Base-by-base conservation (phyloP, 2,888 invertebrate species). In the Oegoconia quadripuncta region DNA sequence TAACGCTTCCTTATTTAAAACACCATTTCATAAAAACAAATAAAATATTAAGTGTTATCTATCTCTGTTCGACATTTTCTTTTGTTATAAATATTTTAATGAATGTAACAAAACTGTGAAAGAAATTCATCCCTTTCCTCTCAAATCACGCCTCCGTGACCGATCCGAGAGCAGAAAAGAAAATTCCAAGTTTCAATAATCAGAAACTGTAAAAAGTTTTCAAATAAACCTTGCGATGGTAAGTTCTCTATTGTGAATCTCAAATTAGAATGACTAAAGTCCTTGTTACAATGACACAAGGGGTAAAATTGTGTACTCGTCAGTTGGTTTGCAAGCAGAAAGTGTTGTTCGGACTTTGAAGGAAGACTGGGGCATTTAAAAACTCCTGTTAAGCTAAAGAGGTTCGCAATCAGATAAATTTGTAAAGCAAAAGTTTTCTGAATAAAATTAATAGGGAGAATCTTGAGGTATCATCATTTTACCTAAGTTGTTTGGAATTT, bases 331-430 rank as follows among this genome's bases (percentile, higher is more conserved):
- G 17, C 11, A 18, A 18, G 34, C 37, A 41, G 33, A 45, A 37
- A 18, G 34, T 37, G 33, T 43, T 46, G 46, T 49, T 44, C 42
- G 44, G 42, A 44, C 39, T 42, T 45, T 46, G 54, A 56, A 45
- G 41, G 45, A 48, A 59, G 58, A 59, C 50, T 56, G 50, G 54
- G 56, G 57, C 62, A 59, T 69, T 74, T 65, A 63, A 73, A 68
- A 72, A 69, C 57, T 70, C 62, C 55, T 61, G 60, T 62, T 52
- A 59, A 58, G 52, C 55, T 55, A 54, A 61, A 58, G 51, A 61
- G 60, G 56, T 49, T 49, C 57, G 62, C 68, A 73, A 71, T 73
- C 67, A 70, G 69, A 73, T 65, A 63, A 73, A 71, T 63, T 71
- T 51, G 57, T 53, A 51, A 50, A 43, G 52, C 55, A 44, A 60